Conservation (phyloP, 1,140 invertebrate species). For the Scylla paramamosain region DNA sequence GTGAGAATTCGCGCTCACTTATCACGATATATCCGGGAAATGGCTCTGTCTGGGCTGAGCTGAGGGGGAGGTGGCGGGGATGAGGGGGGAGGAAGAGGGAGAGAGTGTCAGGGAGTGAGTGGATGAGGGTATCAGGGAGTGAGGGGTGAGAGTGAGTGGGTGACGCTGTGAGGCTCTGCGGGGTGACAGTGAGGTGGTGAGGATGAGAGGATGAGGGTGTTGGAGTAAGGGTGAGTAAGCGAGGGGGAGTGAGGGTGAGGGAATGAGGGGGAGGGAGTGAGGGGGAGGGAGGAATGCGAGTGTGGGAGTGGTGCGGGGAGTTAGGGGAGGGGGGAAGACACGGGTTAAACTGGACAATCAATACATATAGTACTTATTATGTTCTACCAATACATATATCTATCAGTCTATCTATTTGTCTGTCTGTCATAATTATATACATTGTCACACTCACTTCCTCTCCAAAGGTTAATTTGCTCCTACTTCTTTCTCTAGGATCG, state of each 20-base stretch:
- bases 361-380: not conserved
- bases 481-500: too few relatives aligned
- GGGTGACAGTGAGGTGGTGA: not conserved
- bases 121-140: not conserved
- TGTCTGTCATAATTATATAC: too few relatives aligned
- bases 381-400: too few relatives aligned
- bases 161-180: not conserved
- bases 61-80: not conserved
- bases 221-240: not conserved
- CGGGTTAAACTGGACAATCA: not conserved
- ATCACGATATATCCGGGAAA: too few relatives aligned
- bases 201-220: not conserved
- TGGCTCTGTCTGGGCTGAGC: too few relatives aligned
- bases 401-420: too few relatives aligned
- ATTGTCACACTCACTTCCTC: too few relatives aligned
- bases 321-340: not conserved
- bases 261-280: not conserved
- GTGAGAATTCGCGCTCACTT: too few relatives aligned
- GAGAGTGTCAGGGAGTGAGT: not conserved
- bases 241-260: not conserved
- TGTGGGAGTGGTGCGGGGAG: not conserved
- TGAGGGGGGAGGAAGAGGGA: not conserved
- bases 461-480: too few relatives aligned
- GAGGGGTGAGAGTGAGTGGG: not conserved
- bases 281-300: not conserved